These are phyloP conservation scores for Hippopotamus amphibius DNA, from an alignment of 2,113 vertebrate species.

Conservation along the genomic window DNA sequence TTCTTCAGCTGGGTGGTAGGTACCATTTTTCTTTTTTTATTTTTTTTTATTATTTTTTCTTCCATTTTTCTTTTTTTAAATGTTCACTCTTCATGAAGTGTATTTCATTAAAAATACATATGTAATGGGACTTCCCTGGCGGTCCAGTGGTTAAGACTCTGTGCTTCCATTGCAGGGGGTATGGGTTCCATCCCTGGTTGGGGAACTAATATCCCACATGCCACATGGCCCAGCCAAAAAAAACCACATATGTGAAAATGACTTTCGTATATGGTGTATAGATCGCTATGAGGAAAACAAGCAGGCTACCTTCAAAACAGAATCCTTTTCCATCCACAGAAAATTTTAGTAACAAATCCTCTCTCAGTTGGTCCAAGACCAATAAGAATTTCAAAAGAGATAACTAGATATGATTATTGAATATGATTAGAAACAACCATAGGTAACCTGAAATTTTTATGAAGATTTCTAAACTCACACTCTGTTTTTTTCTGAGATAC, in stretches of 20 bases:
- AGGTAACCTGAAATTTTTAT: not conserved
- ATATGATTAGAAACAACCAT: not conserved
- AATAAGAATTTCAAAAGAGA: not conserved
- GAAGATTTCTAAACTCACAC: not conserved
- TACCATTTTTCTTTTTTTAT: slow-evolving; percentile 5
- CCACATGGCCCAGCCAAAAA: not conserved
- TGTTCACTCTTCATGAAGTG: slow-evolving; percentile 20
- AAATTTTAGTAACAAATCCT: slow-evolving; percentile 48
- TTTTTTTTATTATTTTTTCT: no score
- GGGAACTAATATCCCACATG: not conserved
- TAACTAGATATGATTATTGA: not conserved
- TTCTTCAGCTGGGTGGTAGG: slow-evolving; percentile 18
- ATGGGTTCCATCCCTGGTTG: not conserved
- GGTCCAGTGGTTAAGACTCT: not conserved
- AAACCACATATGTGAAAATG: not conserved
- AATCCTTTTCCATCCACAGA: slow-evolving; percentile 30
- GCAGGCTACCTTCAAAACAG: slow-evolving; percentile 14
- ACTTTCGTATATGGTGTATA: not conserved
- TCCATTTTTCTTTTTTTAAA: no score
- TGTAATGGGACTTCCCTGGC: not conserved
- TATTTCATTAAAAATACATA: not conserved
- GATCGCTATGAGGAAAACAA: not conserved
- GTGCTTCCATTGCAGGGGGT: not conserved
- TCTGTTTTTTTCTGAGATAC: not conserved
- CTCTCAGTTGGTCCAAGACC: slow-evolving; percentile 1